Percentiles rank a stretch among this genome's conserved stretches.
These are phyloP conservation scores for Kryptolebias ocellatus DNA, from an alignment of 2,797 vertebrate species.

Conservation along the genomic window DNA sequence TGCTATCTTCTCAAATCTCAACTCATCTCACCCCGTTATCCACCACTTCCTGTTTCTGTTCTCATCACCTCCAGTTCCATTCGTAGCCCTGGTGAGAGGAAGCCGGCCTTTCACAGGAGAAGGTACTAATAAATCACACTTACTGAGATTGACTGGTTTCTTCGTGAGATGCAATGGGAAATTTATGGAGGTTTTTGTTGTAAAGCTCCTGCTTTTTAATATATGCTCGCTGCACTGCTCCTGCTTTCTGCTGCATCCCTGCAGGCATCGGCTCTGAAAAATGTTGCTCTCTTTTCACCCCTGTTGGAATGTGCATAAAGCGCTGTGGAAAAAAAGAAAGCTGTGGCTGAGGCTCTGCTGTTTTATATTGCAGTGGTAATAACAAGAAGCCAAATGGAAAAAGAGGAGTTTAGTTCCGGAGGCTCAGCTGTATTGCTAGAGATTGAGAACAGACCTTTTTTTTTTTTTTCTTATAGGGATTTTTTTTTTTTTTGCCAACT, in stretches of 20 bases:
- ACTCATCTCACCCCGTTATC: constrained; percentile 48
- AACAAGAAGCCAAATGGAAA: constrained; percentile 36
- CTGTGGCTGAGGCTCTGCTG: constrained; percentile 20
- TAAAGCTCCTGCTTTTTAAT: constrained; percentile 26
- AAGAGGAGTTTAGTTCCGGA: constrained; percentile 11
- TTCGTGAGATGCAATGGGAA: constrained; percentile 12
- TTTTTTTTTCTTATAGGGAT: constrained; percentile 11
- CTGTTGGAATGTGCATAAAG: constrained; percentile 30
- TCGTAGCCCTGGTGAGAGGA: constrained; percentile 86
- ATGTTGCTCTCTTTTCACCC: constrained; percentile 37
- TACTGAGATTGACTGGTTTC: constrained; percentile 31
- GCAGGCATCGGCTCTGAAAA: constrained; percentile 35
- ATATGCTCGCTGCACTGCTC: constrained; percentile 29
- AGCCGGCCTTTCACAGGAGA: constrained; percentile 93
- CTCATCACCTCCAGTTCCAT: constrained; percentile 90
- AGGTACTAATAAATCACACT: constrained; percentile 84
- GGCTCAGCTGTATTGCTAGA: constrained; percentile 20
- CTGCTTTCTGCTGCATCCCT: constrained; percentile 46
- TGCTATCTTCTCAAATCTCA: constrained; percentile 33
- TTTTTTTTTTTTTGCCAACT: constrained; percentile 21
- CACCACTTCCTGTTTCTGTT: constrained; percentile 44
- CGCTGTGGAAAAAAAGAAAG: constrained; percentile 30
- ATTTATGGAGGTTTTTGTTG: constrained; percentile 25
- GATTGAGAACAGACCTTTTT: constrained; percentile 18
- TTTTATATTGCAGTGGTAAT: constrained; percentile 47